Base-by-base conservation (phyloP, 2,113 vertebrate species). In the Platichthys stellatus region DNA sequence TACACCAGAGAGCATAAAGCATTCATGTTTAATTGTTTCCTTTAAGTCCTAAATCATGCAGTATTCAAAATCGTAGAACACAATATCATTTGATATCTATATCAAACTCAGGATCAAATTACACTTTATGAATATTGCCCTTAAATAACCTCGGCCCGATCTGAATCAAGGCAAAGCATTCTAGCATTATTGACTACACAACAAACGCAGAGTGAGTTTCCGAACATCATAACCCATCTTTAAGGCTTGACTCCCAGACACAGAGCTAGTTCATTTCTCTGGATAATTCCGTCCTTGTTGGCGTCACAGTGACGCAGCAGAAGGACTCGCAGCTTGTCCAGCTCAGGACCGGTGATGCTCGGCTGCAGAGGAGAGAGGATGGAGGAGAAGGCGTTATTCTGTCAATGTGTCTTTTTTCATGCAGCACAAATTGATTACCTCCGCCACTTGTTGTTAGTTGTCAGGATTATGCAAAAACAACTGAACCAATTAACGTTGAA, bases 231-330 rank as follows among this genome's bases (percentile, higher is more conserved):
- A 26, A 4, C 21, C 66, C 53, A 61, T 23, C 0, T 74, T 4
- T 49, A 77, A 62, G 26, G 88, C 90, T 96, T 98, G 78, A 99
- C 86, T 63, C 97, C 97, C 4, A 99, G 94, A 92, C 96, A 99
- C 84, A 99, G 93, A 56, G 96, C 94, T 51, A 99, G 86, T 88
- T 99, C 97, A 0, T 95, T 97, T 90, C 94, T 99, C 93, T 99
- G 97, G 77, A 98, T 97, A 92, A 97, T 99, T 31, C 97, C 97
- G 1, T 99, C 98, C 76, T 96, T 96, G 94, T 99, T 99, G 78
- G 95, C 88, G 0, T 99, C 97, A 0, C 97, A 99, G 89, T 98
- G 98, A 64, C 91, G 92, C 75, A 99, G 87, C 61, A 99, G 92
- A 69, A 97, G 87, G 12, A 88, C 92, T 23, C 96, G 95, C 83